A percentile compares a stretch with the other conserved stretches of the same genome.
Conservation (phyloP, 2,888 invertebrate species). For the Amphipyra tragopoginis region DNA sequence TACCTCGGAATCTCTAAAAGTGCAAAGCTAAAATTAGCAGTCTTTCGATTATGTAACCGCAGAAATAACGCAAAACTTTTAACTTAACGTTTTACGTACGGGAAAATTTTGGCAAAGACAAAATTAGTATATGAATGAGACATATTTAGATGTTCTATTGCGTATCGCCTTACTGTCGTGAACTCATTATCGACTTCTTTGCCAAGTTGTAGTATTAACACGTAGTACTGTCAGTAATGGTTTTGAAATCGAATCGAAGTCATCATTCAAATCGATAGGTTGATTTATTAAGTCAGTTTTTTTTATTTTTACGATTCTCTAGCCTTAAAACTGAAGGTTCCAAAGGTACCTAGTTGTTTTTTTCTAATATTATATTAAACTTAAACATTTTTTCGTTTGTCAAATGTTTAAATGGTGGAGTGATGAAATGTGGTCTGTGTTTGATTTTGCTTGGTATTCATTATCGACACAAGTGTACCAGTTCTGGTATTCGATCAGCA, state of each 20-base stretch:
- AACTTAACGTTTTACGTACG: background rate
- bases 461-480: no score
- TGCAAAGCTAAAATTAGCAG: no score
- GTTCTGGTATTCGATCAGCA: no score
- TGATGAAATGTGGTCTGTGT: no score
- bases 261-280: conserved; percentile 13
- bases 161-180: conserved; percentile 26
- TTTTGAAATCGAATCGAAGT: conserved; percentile 18
- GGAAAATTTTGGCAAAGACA: conserved; percentile 20
- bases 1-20: no score
- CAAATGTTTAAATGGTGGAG: no score
- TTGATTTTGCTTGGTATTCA: no score
- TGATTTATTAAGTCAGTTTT: background rate
- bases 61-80: no score
- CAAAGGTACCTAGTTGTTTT: no score
- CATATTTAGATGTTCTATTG: conserved; percentile 32
- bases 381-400: no score
- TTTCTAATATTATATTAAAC: no score
- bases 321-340: background rate
- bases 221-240: conserved; percentile 12
- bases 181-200: conserved; percentile 29
- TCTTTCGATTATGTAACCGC: no score
- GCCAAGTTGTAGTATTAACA: conserved; percentile 40
- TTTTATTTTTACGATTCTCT: background rate
- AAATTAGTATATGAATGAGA: conserved; percentile 48